phyloP scores from a whole-genome alignment of 2,113 vertebrate species.

The Corvus moneduloides region DNA sequence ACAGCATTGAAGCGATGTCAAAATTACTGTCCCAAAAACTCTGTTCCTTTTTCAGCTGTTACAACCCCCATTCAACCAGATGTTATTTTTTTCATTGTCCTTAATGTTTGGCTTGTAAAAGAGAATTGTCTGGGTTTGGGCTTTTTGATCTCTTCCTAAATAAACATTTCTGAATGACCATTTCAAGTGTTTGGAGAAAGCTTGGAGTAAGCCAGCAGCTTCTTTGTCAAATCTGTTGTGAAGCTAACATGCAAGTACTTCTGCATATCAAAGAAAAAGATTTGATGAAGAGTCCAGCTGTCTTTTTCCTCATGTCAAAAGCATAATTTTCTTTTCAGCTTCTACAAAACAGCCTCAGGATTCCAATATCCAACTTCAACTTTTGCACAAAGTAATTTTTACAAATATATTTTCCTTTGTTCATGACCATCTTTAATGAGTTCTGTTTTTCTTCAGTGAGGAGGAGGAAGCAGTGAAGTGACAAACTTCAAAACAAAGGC shows the following conservation, averaged over 20 bases:
- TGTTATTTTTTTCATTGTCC: not conserved
- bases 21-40: not conserved
- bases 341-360: not conserved
- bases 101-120: not conserved
- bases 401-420: not conserved
- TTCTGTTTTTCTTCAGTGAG: not conserved
- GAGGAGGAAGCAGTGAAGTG: not conserved
- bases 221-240: not conserved
- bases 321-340: not conserved
- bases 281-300: not conserved
- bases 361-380: not conserved
- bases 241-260: not conserved
- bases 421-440: not conserved
- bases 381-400: not conserved
- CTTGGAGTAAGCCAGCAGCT: not conserved
- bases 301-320: not conserved
- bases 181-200: not conserved
- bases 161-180: not conserved
- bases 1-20: not conserved
- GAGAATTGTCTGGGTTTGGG: not conserved
- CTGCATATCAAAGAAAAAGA: not conserved
- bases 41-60: not conserved
- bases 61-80: not conserved
- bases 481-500: conserved; percentile 40
- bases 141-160: not conserved